phyloP scores from a whole-genome alignment of 1,140 invertebrate species.

The Drosophila tropicalis region DNA sequence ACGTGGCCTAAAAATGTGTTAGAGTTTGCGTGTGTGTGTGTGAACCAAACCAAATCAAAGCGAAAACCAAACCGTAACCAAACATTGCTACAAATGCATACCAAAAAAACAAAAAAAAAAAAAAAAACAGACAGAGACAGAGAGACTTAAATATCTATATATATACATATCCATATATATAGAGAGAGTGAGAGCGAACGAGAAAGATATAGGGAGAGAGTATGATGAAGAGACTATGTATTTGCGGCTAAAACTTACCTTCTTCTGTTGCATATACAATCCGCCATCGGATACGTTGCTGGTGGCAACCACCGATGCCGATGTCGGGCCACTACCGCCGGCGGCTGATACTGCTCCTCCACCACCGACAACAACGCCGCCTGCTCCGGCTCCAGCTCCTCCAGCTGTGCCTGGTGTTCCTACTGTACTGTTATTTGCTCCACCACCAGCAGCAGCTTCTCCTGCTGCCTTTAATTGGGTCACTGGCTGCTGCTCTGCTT shows the following conservation, averaged over 20 bases:
- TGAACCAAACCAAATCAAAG: constrained; percentile 54
- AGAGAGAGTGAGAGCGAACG: constrained; percentile 18
- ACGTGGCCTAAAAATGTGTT: constrained; percentile 26
- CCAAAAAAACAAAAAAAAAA: constrained; percentile 5
- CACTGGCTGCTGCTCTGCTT: constrained; percentile 83
- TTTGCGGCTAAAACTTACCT: constrained; percentile 63
- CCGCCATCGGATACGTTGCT: constrained; percentile 83
- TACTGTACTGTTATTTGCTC: constrained; percentile 36
- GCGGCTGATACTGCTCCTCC: constrained; percentile 33
- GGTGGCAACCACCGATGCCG: constrained; percentile 82
- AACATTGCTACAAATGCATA: constrained; percentile 69
- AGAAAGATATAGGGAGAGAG: constrained; percentile 10
- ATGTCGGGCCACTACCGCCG: constrained; percentile 25
- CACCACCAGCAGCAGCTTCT: constrained; percentile 39
- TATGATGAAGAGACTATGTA: not conserved
- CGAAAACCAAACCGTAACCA: constrained; percentile 56
- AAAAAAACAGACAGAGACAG: constrained; percentile 38
- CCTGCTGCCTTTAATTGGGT: constrained; percentile 85
- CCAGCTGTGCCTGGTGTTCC: constrained; percentile 35
- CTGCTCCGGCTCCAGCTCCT: constrained; percentile 25
- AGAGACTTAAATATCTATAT: not conserved
- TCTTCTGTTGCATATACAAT: constrained; percentile 81
- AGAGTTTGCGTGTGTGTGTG: constrained; percentile 33
- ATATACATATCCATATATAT: not conserved
- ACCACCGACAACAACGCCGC: constrained; percentile 38